Evolutionary conservation across 2,797 vertebrate species (phyloP), one percentile per base, ranked within the genome.

Genomic region (Microctenopoma lineatum): DNA sequence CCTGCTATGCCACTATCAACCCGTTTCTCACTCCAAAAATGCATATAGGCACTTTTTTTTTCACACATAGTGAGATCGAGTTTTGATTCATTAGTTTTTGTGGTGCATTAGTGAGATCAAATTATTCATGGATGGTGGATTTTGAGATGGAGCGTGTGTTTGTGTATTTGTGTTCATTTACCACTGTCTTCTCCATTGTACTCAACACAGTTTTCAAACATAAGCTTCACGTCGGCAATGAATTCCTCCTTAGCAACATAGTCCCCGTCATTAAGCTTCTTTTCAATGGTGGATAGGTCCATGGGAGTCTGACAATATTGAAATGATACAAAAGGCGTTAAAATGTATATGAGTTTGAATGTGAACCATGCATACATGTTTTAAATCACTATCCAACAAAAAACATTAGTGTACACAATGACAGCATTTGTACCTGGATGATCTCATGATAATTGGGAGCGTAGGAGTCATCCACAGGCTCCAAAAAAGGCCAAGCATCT

Each of bases 261-360:
- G 15, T 96, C 94, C 27, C 97, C 96, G 57, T 96, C 95, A 50
- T 95, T 97, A 59, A 99, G 92, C 72, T 99, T 98, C 87, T 93
- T 96, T 85, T 99, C 98, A 89, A 99, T 97, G 73, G 95, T 98
- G 59, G 97, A 98, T 69, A 99, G 95, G 84, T 99, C 98, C 97
- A 99, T 99, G n/a, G 98, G 98, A 29, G 94, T 95, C 98, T 99
- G 78, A 26, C 15, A 14, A 27, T 21, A 66, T 47, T 15, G 2
- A 38, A 53, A 59, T 3, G 10, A 50, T 0, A 7, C 25, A 51
- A 45, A 32, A 1, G 14, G 38, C 27, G 16, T 8, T 47, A 3
- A 48, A 21, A 29, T 29, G 5, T 5, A 44, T 16, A 36, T 27
- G 15, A 15, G 7, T n/a, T 15, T 18, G n/a, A 11, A 50, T 52